Base-by-base conservation (phyloP, 2,797 vertebrate species). In the Tapirus indicus region DNA sequence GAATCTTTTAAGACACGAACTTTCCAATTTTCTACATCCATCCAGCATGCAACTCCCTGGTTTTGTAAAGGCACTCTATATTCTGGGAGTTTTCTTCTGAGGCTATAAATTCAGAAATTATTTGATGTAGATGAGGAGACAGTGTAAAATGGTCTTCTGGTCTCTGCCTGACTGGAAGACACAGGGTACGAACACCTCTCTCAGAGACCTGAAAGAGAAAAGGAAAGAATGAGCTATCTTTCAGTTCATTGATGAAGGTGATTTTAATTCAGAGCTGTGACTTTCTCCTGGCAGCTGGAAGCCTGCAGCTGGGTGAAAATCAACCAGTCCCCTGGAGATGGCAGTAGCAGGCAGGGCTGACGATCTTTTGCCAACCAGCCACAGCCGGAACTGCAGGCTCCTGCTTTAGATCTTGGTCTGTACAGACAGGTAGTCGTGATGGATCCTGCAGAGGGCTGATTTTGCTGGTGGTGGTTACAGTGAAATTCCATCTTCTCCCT, bases 241-340 rank as follows among this genome's bases (percentile, higher is more conserved):
- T 95, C 1, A 7, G 32, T 88, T 90, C 44, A 71, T 25, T 58
- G 64, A 84, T 29, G 71, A 87, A 92, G 74, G n/a, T 8, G 41
- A 78, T 90, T 95, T 92, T 69, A 78, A 89, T 95, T 91, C 60
- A 58, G 62, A 95, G 32, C 77, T 82, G 27, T 49, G 77, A 68
- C 60, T 97, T 68, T 86, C 49, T 91, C 38, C 71, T 58, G 56
- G 78, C 75, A 84, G 69, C 64, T 85, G 83, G 41, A 80, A 35
- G 54, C 69, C 49, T 56, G 75, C 77, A 78, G 71, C 80, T 93
- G 91, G 44, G 78, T 97, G 95, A 97, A 96, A 96, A 97, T 68
- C 85, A 94, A 18, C 27, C 88, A 97, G 82, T 93, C 23, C 68
- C 97, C 96, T 97, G 95, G 92, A 97, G 93, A 97, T 97, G 96